phyloP scores from a whole-genome alignment of 2,888 invertebrate species.

The Eupithecia pulchellata region DNA sequence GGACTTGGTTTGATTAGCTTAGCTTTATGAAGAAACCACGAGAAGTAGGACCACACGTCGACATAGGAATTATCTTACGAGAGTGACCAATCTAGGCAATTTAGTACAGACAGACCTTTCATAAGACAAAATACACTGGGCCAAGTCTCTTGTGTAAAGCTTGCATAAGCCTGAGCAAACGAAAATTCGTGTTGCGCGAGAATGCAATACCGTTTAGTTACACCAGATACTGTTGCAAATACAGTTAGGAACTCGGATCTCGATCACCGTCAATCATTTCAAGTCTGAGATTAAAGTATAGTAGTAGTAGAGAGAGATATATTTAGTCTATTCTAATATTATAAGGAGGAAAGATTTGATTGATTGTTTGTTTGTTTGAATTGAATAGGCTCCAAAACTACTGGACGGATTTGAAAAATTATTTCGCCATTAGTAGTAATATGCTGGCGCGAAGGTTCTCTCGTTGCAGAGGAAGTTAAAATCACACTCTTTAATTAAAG shows the following conservation, averaged over 20 bases:
- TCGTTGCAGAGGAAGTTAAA: too few relatives aligned
- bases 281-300: not conserved
- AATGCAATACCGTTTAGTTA: slow-evolving; percentile 42
- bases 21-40: not conserved
- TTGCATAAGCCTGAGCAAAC: slow-evolving; percentile 23
- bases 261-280: slow-evolving; percentile 6
- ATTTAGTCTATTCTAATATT: too few relatives aligned
- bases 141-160: slow-evolving; percentile 19
- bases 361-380: too few relatives aligned
- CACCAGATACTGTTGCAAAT: slow-evolving; percentile 30
- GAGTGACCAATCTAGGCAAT: not conserved
- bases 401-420: too few relatives aligned
- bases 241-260: slow-evolving; percentile 24
- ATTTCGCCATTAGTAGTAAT: too few relatives aligned
- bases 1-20: not conserved
- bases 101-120: slow-evolving; percentile 7
- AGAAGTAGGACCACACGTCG: slow-evolving; percentile 6
- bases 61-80: not conserved
- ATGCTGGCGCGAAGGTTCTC: too few relatives aligned
- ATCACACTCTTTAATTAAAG: too few relatives aligned
- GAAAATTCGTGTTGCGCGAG: slow-evolving; percentile 35
- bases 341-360: too few relatives aligned
- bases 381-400: too few relatives aligned
- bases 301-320: not conserved
- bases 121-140: slow-evolving; percentile 11